Evolutionary conservation across 2,113 vertebrate species (phyloP).

Genomic region (Xiphophorus maculatus): DNA sequence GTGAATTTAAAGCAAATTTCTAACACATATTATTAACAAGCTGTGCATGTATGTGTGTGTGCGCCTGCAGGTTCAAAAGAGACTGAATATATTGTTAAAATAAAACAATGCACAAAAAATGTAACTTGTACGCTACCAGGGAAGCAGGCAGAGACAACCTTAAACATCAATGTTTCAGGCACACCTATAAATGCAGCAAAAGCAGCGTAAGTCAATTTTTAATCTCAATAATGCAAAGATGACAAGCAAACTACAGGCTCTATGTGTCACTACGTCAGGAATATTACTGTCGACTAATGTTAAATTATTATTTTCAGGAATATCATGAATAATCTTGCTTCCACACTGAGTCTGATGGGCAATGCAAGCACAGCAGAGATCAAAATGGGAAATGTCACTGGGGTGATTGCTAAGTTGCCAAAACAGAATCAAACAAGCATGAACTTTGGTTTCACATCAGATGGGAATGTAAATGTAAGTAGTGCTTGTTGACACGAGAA

Average conservation of each 20-base stretch:
- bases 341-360: fast-evolving
- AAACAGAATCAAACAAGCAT: neutral
- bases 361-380: neutral
- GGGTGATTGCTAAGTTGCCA: constrained; percentile 23
- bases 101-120: neutral
- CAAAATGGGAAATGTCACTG: constrained; percentile 13
- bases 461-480: neutral
- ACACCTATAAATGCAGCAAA: neutral
- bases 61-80: neutral
- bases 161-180: fast-evolving
- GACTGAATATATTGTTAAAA: neutral
- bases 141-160: fast-evolving
- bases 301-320: constrained; percentile 26
- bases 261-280: neutral
- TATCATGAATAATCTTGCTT: neutral
- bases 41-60: neutral
- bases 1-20: neutral
- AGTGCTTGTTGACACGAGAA: neutral
- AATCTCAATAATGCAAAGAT: neutral
- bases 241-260: neutral
- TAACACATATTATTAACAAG: neutral
- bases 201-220: constrained; percentile 23
- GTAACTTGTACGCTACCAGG: neutral
- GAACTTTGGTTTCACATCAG: neutral
- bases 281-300: neutral